Evolutionary conservation across 2,113 vertebrate species (phyloP), one percentile per base, ranked within the genome.

Genomic region (Motacilla tschutschensis): DNA sequence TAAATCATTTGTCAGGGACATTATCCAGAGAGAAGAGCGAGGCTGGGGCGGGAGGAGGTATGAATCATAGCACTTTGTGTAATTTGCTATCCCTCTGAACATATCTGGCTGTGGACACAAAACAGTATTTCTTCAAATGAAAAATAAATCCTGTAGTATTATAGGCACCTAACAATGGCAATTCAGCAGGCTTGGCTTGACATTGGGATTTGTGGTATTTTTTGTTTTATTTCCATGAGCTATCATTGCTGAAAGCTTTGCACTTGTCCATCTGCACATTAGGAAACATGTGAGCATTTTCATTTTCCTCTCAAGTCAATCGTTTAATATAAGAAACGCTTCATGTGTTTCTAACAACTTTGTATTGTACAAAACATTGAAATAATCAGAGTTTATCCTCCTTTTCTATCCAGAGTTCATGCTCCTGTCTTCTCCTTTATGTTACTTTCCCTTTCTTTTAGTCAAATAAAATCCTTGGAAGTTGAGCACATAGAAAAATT

Each of bases 351-450:
- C 82, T 95, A 91, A 91, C 87, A 92, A 84, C 43, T 89, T 88
- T 92, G 46, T 67, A 41, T 93, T 84, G 65, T 79, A 85, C 26
- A 75, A 85, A 93, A 87, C 78, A 79, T 76, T 82, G 80, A 92
- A 87, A 96, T 95, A 94, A 96, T 95, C 92, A 94, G 70, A 48
- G 64, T 91, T 96, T 93, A 95, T 95, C 87, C 74, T 78, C 57
- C 85, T 93, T 90, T 95, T 92, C 79, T 88, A 60, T 87, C 69
- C 62, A 80, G 53, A 90, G 79, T 76, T 96, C 88, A 76, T 73
- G 90, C 40, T 92, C 77, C 72, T 91, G 54, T 80, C 47, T 74
- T 41, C 64, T 53, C 17, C 47, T 88, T 91, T 92, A 41, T 85
- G 13, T 91, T 81, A 19, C 11, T 77, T 76, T 81, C 20, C 54